phyloP scores from a whole-genome alignment of 2,888 invertebrate genomes.

The Lymantria dispar region DNA sequence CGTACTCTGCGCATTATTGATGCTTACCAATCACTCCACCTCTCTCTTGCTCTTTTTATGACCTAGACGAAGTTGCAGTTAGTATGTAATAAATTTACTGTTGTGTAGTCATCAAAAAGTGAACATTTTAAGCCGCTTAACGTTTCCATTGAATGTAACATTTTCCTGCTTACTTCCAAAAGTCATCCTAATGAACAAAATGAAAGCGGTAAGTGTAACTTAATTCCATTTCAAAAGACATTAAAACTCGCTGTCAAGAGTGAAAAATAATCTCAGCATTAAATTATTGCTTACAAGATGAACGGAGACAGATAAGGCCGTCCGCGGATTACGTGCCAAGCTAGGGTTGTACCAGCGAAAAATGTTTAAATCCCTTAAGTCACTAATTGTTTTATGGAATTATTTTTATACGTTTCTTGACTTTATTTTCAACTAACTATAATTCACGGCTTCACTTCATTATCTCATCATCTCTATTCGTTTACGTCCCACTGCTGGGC shows the following conservation, averaged over 20 bases:
- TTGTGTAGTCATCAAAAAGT: neutral
- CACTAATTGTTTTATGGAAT: neutral
- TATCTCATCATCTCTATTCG: too few species aligned
- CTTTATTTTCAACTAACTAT: too few species aligned
- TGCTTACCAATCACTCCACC: too few species aligned
- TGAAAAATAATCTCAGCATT: constrained; percentile 74
- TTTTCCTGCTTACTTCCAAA: constrained; percentile 21
- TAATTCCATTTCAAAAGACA: constrained; percentile 75
- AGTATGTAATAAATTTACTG: neutral
- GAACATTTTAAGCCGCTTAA: neutral
- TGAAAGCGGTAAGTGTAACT: constrained; percentile 55
- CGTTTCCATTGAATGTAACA: neutral
- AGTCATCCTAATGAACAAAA: constrained; percentile 45
- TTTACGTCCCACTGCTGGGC: too few species aligned
- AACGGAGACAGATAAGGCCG: constrained; percentile 62
- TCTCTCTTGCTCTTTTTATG: too few species aligned
- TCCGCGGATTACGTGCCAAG: constrained; percentile 44
- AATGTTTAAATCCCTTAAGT: neutral
- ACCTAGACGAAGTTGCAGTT: too few species aligned
- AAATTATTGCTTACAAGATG: constrained; percentile 76
- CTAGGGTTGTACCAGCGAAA: constrained; percentile 24
- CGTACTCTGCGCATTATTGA: too few species aligned
- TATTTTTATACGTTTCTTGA: too few species aligned
- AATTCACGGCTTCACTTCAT: too few species aligned
- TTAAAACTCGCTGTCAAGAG: constrained; percentile 75